Conservation (phyloP, 2,888 invertebrate genomes). For the Tetragonula carbonaria region DNA sequence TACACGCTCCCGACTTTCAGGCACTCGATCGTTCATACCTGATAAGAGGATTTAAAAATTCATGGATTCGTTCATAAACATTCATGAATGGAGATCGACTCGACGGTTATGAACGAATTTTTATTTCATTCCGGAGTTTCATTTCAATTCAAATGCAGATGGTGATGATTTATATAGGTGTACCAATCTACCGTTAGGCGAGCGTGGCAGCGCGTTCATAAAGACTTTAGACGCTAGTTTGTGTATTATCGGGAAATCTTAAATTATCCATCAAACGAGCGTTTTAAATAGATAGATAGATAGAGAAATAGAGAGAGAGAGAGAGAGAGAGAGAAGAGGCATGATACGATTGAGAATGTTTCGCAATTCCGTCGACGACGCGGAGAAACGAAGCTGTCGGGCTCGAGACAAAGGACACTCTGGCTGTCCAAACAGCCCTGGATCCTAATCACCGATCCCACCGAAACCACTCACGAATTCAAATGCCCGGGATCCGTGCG, state of each 20-base stretch:
- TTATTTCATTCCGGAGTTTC: background rate
- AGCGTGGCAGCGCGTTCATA: background rate
- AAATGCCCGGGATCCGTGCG: constrained; percentile 45
- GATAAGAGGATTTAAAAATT: background rate
- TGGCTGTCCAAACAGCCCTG: constrained; percentile 42
- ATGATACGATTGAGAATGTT: background rate
- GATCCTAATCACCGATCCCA: constrained; percentile 60
- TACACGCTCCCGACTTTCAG: background rate
- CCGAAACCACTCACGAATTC: constrained; percentile 59
- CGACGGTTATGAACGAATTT: background rate
- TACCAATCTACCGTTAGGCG: background rate
- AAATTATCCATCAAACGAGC: too few species aligned
- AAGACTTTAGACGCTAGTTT: background rate
- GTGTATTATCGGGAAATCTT: background rate
- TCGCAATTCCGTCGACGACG: background rate
- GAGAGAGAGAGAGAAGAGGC: too few species aligned
- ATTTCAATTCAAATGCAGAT: background rate
- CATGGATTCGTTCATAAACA: constrained; percentile 14
- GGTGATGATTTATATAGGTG: background rate
- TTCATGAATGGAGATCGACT: constrained; percentile 13
- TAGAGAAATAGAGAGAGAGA: too few species aligned
- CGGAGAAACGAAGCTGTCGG: background rate
- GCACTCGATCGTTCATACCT: background rate
- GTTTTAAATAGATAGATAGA: too few species aligned
- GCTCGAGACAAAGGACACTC: constrained; percentile 32